Base-by-base conservation (phyloP, 1,140 invertebrate genomes). In the Drosophila sp. region DNA sequence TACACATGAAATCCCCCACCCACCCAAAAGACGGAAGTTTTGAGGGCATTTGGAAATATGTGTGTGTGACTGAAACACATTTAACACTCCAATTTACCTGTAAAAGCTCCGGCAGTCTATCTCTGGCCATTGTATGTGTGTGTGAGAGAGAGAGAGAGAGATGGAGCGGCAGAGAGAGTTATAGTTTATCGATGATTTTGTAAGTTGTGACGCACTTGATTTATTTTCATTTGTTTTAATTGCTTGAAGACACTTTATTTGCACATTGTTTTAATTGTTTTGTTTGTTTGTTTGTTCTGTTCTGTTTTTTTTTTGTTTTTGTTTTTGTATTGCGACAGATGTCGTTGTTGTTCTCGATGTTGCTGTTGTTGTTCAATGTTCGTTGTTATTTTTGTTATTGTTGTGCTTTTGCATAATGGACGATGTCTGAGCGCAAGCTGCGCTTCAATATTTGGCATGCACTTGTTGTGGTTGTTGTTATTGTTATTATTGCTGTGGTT, bases 71-170 rank as follows among this genome's bases (percentile, higher is more conserved):
- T 53, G 32, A 21, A 36, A 53, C 36, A 53, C 2, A 41, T 36
- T 51, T 62, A 62, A 50, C 58, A 61, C 58, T 11, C 34, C 38
- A 29, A 73, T 76, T 91, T 73, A 91, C 90, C 90, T 91, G 86
- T 41, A 91, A 73, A 72, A 91, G 83, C 75, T 91, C 90, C 7
- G 90, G 90, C 40, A 91, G 73, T 66, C 90, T 87, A 71, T 91
- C 90, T 89, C 72, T 78, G 29, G 77, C 90, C 90, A 90, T 90
- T 65, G 43, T 71, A 45, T 13, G 50, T 11, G 13, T 34, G 14
- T 32, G 27, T 48, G 34, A 8, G 13, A 18, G 62, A 45, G 18
- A 14, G 45, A 36, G 13, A 27, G 21, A 14, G 50, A 5, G 50
- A 8, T 46, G 11, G 34, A 2, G 8, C 0, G 25, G n/a, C n/a